Evolutionary conservation across 2,888 invertebrate genomes (phyloP), one percentile per base, ranked within the genome.

Genomic region (Hirtodrosophila alboralis): DNA sequence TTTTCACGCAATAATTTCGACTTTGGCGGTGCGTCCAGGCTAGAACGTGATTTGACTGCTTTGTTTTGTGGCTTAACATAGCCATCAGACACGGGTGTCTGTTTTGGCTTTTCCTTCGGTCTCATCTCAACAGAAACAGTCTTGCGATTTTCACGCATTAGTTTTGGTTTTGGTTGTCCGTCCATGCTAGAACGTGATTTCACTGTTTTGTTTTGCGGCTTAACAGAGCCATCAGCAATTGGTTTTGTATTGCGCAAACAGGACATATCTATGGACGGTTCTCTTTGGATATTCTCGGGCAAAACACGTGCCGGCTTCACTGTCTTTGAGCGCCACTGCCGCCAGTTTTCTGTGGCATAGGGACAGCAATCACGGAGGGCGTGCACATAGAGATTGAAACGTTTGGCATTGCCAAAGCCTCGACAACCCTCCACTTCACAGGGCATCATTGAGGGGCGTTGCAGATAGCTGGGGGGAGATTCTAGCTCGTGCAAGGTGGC

Each of bases 371-470:
- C 92, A n/a, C 93, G 92, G 13, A 92, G 92, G 49, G 93, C 92
- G 91, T 97, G 97, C 44, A 93, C 93, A 63, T 94, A 92, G 89
- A 93, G 94, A 87, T 94, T 94, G 12, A 95, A 94, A 45, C 96
- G 96, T 86, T 94, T 94, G 40, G 94, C 93, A 87, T 98, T 96
- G n/a, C 98, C 98, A 78, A 95, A 93, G 9, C 98, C 98, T 65
- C 95, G 94, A 89, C 98, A 98, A 0, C 97, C 97, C 30, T 94
- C 93, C 33, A 95, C 95, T 4, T 95, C 95, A 90, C 98, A 98
- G 75, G 94, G 93, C 27, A 94, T 92, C 13, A 68, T 49, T 2
- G 75, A 52, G 21, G 76, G 58, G 3, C 54, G 52, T 30, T 84
- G 79, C 26, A 66, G 67, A 41, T 61, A 89, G 94, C 95, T 95